These are phyloP conservation scores for Cuculus canorus DNA, from an alignment of 2,797 vertebrate species.

Conservation along the genomic window DNA sequence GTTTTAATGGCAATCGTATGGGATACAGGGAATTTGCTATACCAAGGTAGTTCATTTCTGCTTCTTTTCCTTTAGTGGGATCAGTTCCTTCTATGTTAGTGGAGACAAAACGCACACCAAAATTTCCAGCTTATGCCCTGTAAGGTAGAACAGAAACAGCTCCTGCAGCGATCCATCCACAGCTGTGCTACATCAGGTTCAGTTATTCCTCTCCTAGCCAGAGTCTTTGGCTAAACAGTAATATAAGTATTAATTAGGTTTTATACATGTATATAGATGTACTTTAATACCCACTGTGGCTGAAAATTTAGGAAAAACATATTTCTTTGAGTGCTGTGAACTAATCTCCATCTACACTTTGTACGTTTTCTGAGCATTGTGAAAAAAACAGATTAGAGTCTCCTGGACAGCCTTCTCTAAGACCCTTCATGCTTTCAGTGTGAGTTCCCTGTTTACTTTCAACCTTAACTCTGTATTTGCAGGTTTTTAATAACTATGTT, in stretches of 20 bases:
- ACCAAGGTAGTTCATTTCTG: background rate
- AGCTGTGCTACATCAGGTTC: background rate
- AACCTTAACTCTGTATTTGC: slow-evolving; percentile 5
- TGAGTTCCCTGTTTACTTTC: background rate
- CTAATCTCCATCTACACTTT: background rate
- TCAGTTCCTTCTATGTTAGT: background rate
- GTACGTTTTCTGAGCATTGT: background rate
- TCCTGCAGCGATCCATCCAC: background rate
- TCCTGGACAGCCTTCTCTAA: background rate
- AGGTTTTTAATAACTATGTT: background rate
- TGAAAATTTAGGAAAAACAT: background rate
- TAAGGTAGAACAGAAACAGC: background rate
- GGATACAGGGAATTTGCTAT: background rate
- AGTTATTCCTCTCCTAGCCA: background rate
- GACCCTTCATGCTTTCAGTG: background rate
- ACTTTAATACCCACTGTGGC: rapidly evolving
- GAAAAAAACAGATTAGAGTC: background rate
- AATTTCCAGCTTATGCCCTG: background rate
- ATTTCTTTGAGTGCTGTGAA: background rate
- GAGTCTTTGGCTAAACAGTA: background rate
- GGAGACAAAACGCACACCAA: background rate
- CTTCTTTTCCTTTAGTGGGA: background rate
- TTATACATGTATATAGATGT: background rate
- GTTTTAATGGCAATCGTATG: background rate
- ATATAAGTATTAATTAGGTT: background rate